Percentiles rank a stretch among this genome's conserved stretches.
These are phyloP conservation scores for Hyles vespertilio DNA, from an alignment of 1,140 invertebrate genomes.

Conservation along the genomic window DNA sequence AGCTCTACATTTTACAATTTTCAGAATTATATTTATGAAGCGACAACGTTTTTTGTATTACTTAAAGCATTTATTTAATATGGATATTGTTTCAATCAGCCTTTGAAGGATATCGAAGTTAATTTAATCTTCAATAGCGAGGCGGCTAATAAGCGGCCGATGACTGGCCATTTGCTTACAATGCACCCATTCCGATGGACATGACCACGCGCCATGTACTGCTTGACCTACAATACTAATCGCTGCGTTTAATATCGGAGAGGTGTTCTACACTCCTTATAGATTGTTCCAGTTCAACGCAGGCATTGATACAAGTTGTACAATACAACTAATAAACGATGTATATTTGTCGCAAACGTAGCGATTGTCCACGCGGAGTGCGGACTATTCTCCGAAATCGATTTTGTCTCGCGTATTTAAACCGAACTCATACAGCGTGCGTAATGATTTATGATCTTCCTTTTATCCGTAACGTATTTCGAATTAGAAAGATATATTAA, in stretches of 20 bases:
- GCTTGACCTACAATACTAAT: conserved; percentile 30
- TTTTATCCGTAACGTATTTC: conserved; percentile 73
- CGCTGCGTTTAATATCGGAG: conserved; percentile 26
- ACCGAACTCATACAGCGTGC: conserved; percentile 37
- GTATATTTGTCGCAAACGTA: conserved; percentile 18
- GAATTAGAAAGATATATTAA: conserved; percentile 75
- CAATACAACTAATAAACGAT: too few relatives aligned
- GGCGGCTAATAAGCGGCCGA: conserved; percentile 47
- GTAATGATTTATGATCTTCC: conserved; percentile 48
- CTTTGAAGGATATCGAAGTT: conserved; percentile 41
- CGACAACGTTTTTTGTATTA: neutral
- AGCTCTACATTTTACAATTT: too few relatives aligned
- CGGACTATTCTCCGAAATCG: conserved; percentile 46
- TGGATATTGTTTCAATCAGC: conserved; percentile 44
- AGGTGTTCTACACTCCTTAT: neutral
- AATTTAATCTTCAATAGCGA: conserved; percentile 54
- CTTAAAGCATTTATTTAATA: conserved; percentile 2
- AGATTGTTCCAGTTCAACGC: neutral
- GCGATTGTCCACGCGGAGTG: conserved; percentile 42
- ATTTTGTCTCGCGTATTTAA: conserved; percentile 53
- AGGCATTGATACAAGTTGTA: neutral
- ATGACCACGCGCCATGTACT: conserved; percentile 22
- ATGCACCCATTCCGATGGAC: conserved; percentile 21
- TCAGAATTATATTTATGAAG: too few relatives aligned
- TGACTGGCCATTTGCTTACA: conserved; percentile 47